phyloP scores from a whole-genome alignment of 2,888 invertebrate genomes.

The Homarus gammarus region DNA sequence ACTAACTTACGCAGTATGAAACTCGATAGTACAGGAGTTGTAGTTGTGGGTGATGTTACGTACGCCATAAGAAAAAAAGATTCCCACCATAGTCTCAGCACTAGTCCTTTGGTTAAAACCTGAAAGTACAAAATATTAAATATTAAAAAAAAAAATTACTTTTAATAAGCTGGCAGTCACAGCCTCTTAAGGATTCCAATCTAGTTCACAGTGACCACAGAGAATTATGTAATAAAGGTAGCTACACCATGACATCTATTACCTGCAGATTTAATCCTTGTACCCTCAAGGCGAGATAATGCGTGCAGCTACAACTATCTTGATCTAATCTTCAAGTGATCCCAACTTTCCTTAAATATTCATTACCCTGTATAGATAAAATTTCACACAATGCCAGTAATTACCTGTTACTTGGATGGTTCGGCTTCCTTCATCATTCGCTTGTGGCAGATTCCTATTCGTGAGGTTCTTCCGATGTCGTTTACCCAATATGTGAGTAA shows the following conservation, averaged over 20 bases:
- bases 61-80: conserved; percentile 37
- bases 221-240: too few species aligned
- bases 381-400: neutral
- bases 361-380: too few species aligned
- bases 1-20: conserved; percentile 7
- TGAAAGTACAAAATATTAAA: neutral
- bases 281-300: too few species aligned
- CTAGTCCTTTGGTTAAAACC: neutral
- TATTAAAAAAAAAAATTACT: too few species aligned
- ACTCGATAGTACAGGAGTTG: conserved; percentile 8
- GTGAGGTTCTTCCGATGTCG: conserved; percentile 36
- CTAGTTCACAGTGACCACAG: too few species aligned
- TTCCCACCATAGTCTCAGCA: neutral
- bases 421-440: conserved; percentile 26
- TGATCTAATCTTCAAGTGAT: too few species aligned
- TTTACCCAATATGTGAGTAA: conserved; percentile 39
- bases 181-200: too few species aligned
- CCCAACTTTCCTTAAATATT: too few species aligned
- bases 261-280: too few species aligned
- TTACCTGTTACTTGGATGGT: conserved; percentile 49
- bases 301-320: too few species aligned
- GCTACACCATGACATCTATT: too few species aligned
- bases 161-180: too few species aligned
- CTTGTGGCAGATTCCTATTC: conserved; percentile 14
- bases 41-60: neutral